Base-by-base conservation (phyloP, 2,888 invertebrate genomes). In the Biston stratarius region DNA sequence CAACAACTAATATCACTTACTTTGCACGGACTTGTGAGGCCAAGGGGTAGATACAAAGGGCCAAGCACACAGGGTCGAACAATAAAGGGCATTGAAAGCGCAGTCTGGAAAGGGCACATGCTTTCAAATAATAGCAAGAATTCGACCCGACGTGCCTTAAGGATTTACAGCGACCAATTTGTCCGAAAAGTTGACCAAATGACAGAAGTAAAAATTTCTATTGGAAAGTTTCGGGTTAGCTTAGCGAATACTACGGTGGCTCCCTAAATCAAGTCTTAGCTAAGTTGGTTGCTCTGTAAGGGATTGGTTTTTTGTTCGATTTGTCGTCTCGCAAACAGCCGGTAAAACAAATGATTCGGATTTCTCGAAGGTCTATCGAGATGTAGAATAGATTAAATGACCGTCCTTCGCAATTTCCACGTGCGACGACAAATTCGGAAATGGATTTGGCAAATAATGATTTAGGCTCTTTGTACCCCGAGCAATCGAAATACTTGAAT, bases 81-180 rank as follows among this genome's bases (percentile, higher is more conserved):
- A 87, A 88, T 85, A 81, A 84, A 75, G 78, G 69, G 80, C 79
- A 85, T 87, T 88, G 83, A 84, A 84, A 80, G 77, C 72, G 65
- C 76, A 75, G 80, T 77, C 84, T 81, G 77, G 74, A 85, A 86
- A 85, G 85, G 87, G 87, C 85, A 85, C 85, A 84, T 83, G 84
- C 84, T 83, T 85, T 84, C 83, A 79, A 85, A 87, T 85, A 87
- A 87, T 83, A 82, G 84, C 79, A 82, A 80, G 83, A 87, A 86
- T 85, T 82, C 80, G 80, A 86, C 78, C 77, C 82, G 77, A 76
- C 80, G 77, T 80, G 81, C 83, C 81, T 80, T 77, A 77, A 80
- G 80, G 79, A 83, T 84, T 85, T 85, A 70, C 70, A 53, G 7
- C 15, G 38, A 40, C 42, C 24, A 55, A 44, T 12, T 44, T 44